These are phyloP conservation scores for Drosophila micromelanica DNA, from an alignment of 1,140 invertebrate genomes.

Conservation along the genomic window DNA sequence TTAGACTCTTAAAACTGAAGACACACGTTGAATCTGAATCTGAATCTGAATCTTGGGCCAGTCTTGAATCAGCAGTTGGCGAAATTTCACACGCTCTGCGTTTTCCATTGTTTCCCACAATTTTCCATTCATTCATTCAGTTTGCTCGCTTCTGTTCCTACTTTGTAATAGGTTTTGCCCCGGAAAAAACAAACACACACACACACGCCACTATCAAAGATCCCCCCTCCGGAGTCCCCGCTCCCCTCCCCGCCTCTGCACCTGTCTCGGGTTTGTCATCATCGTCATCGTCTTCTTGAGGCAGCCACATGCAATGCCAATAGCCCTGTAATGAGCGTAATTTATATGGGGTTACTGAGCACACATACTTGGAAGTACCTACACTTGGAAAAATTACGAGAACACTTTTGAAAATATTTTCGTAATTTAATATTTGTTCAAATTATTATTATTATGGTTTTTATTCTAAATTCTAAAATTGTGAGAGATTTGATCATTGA, in stretches of 20 bases:
- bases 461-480: too few relatives aligned
- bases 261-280: conserved; percentile 51
- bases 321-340: conserved; percentile 62
- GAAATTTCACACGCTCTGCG: conserved; percentile 67
- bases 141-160: conserved; percentile 79
- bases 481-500: too few relatives aligned
- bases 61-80: conserved; percentile 49
- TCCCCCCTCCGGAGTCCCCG: too few relatives aligned
- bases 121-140: conserved; percentile 76
- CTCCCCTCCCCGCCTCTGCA: too few relatives aligned
- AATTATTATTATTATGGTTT: too few relatives aligned
- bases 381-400: not conserved
- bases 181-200: conserved; percentile 51
- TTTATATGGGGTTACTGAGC: conserved; percentile 67
- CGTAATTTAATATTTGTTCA: too few relatives aligned
- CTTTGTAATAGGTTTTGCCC: conserved; percentile 74
- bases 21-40: conserved; percentile 33
- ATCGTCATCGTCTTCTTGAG: conserved; percentile 24
- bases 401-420: too few relatives aligned
- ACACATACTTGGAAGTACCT: conserved; percentile 25
- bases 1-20: conserved; percentile 21
- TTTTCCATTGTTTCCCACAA: conserved; percentile 77
- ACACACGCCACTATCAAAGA: conserved; percentile 7
- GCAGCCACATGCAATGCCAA: conserved; percentile 43
- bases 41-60: too few relatives aligned